These are phyloP conservation scores for Ciona savignyi DNA, from an alignment of 23 tunicate species.

Conservation along the genomic window DNA sequence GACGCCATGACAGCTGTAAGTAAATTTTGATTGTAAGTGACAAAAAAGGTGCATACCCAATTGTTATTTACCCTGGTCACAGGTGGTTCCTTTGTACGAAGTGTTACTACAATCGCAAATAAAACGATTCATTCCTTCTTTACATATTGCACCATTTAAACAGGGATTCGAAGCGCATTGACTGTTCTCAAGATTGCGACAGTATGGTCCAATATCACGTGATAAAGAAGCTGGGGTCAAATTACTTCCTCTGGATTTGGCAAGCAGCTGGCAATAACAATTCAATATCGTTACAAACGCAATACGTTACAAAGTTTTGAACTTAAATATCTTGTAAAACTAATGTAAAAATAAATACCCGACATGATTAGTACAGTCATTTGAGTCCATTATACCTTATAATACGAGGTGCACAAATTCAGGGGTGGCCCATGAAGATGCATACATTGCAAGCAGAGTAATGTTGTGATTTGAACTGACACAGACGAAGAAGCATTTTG, in stretches of 20 bases:
- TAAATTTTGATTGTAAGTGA: background rate
- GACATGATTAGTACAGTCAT: no score
- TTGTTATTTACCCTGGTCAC: conserved; percentile 38
- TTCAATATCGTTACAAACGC: no score
- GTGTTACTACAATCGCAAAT: conserved; percentile 81
- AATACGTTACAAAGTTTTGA: no score
- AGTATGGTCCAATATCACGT: conserved; percentile 31
- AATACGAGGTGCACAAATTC: conserved; percentile 42
- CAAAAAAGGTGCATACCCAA: background rate
- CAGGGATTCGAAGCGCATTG: conserved; percentile 54
- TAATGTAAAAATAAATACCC: no score
- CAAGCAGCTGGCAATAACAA: conserved; percentile 15
- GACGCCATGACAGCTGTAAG: conserved; percentile 33
- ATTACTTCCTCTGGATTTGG: conserved; percentile 1
- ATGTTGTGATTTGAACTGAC: conserved; percentile 23
- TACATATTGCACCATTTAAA: conserved; percentile 66
- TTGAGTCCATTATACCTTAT: conserved; percentile 22
- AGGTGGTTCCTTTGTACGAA: conserved; percentile 61
- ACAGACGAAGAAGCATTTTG: conserved; percentile 11
- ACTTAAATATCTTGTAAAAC: no score
- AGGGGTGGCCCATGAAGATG: conserved; percentile 68
- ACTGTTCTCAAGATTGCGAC: conserved; percentile 15
- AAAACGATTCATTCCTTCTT: conserved; percentile 49
- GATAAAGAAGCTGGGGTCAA: conserved; percentile 1
- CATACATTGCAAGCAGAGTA: conserved; percentile 82